phyloP scores from a whole-genome alignment of 2,888 invertebrate species.

The Stenodema calcarata region DNA sequence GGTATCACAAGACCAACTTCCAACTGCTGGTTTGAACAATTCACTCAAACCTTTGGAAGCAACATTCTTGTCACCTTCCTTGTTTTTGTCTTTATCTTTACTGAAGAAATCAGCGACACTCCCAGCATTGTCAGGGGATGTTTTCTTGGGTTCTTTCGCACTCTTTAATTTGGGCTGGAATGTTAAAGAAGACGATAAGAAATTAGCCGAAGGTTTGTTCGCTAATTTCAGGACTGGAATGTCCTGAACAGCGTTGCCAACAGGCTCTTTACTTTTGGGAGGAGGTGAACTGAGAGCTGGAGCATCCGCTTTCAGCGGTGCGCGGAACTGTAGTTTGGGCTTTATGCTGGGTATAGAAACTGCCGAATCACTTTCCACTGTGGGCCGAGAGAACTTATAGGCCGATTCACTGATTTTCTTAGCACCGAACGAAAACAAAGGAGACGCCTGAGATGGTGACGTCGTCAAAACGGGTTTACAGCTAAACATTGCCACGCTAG shows the following conservation, averaged over 20 bases:
- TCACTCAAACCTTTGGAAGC: conserved; percentile 5
- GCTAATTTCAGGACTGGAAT: background rate
- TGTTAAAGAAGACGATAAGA: background rate
- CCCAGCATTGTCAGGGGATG: background rate
- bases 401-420: background rate
- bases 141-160: background rate
- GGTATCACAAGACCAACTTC: conserved; percentile 72
- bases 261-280: background rate
- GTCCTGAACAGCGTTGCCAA: background rate
- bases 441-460: background rate
- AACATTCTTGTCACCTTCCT: background rate
- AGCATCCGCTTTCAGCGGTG: conserved; percentile 44
- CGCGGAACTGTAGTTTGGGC: conserved; percentile 52
- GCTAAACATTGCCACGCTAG: background rate
- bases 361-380: background rate
- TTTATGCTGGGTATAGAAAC: background rate
- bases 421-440: background rate
- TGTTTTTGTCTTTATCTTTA: conserved; percentile 2
- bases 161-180: conserved; percentile 13
- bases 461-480: background rate
- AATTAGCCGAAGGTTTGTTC: background rate
- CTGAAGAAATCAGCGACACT: conserved; percentile 23
- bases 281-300: background rate
- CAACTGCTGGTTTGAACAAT: conserved; percentile 57
- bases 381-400: conserved; percentile 33